phyloP scores from a whole-genome alignment of 2,888 invertebrate genomes.

The Apoda limacodes region DNA sequence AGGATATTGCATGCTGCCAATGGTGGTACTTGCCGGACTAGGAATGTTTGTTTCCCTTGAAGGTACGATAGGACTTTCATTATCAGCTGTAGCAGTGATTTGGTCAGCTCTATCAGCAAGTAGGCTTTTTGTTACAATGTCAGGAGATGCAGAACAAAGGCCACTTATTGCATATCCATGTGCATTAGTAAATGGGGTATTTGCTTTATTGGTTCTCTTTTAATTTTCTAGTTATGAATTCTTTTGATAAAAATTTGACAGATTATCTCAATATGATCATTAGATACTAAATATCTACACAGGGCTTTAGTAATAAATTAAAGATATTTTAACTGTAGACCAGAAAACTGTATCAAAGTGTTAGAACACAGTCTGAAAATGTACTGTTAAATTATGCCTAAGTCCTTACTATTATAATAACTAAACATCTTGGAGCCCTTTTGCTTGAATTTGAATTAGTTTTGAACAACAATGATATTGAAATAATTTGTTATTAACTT shows the following conservation, averaged over 20 bases:
- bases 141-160: constrained; percentile 88
- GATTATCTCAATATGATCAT: no score
- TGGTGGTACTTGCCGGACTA: constrained; percentile 86
- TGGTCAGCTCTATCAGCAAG: constrained; percentile 96
- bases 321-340: no score
- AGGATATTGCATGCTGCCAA: constrained; percentile 93
- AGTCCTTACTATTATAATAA: background rate
- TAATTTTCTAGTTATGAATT: no score
- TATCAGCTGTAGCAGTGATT: constrained; percentile 77
- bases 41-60: constrained; percentile 84
- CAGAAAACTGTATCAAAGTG: no score
- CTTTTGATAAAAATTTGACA: no score
- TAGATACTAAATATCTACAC: no score
- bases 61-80: constrained; percentile 74
- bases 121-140: constrained; percentile 90
- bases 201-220: constrained; percentile 92
- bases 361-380: no score
- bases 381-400: background rate
- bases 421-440: no score
- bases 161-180: constrained; percentile 93
- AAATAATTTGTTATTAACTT: no score
- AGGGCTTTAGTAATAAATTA: no score
- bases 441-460: no score
- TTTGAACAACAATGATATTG: no score
- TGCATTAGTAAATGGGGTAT: constrained; percentile 91